Base-by-base conservation (phyloP, 2,888 invertebrate genomes). In the Lucinisca nassula region DNA sequence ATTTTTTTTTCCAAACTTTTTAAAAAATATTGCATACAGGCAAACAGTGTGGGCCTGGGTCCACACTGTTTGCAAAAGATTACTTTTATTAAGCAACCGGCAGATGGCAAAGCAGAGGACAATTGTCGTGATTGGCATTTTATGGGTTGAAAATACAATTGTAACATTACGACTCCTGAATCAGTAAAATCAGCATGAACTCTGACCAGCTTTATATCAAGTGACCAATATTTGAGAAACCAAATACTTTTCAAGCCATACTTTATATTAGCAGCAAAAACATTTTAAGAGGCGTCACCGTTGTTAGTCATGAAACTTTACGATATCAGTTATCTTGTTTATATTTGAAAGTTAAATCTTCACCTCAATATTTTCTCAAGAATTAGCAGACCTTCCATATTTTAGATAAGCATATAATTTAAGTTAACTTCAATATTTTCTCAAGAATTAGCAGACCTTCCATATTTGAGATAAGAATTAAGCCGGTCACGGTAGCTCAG, bases 261-360 rank as follows among this genome's bases (percentile, higher is more conserved):
- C 67, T 67, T 30, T 67, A 61, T 61, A 67, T 67, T 67, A 67
- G 67, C 67, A 30, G 27, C 67, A 32, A 67, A 67, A 67, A 32
- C 35, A 67, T 67, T 67, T 67, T 67, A 67, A 67, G 32, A 67
- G 67, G 30, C 35, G 30, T 67, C 1, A 67, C 67, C 30, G 17
- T 67, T 32, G 21, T 32, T 17, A 67, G 67, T 67, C 32, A 67
- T 67, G 35, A 61, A 30, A n/a, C n/a, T 17, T 61, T 17, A 55
- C 8, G 55, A 55, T 55, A 55, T 21, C 55, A 17, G 55, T 55
- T n/a, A 55, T 55, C 55, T 55, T 55, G 55, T 55, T 55, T 55
- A 55, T 55, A 55, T 55, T 55, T 55, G 55, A 55, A 55, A n/a
- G 55, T 55, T 55, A 55, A 55, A n/a, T 55, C 55, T 55, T 55